These are phyloP conservation scores for Colaptes auratus DNA, from an alignment of 2,113 vertebrate species.

Conservation along the genomic window DNA sequence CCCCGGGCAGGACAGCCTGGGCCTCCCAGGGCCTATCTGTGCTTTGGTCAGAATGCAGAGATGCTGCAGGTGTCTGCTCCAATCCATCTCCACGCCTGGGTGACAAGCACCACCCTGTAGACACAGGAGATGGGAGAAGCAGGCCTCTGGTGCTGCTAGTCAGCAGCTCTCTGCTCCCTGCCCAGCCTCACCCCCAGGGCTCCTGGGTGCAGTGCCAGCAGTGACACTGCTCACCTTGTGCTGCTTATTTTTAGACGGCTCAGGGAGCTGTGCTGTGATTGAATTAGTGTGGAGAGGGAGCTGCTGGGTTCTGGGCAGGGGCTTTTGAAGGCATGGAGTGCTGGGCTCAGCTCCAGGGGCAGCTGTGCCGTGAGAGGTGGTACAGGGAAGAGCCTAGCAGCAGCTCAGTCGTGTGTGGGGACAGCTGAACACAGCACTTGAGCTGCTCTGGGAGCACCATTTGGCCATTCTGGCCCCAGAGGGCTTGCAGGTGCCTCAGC, in stretches of 20 bases:
- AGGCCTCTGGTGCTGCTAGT: background rate
- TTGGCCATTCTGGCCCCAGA: background rate
- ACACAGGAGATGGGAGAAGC: background rate
- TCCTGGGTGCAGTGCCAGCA: background rate
- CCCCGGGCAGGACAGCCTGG: background rate
- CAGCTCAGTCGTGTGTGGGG: background rate
- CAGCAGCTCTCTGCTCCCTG: background rate
- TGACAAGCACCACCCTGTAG: background rate
- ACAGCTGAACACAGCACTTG: background rate
- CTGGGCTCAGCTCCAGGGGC: background rate
- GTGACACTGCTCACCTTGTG: background rate
- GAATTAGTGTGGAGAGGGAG: background rate
- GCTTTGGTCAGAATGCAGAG: background rate
- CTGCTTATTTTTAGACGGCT: constrained; percentile 40
- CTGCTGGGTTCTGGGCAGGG: background rate
- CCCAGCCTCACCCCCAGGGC: background rate
- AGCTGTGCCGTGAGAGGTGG: background rate
- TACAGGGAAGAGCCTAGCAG: background rate
- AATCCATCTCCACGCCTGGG: background rate
- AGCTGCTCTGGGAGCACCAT: background rate
- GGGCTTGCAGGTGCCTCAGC: background rate
- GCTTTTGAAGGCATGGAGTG: constrained; percentile 3
- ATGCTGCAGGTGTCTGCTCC: background rate
- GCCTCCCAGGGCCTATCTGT: background rate
- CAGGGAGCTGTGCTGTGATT: background rate